Evolutionary conservation across 2,113 vertebrate genomes (phyloP).

Genomic region (Cephalopterus ornatus): DNA sequence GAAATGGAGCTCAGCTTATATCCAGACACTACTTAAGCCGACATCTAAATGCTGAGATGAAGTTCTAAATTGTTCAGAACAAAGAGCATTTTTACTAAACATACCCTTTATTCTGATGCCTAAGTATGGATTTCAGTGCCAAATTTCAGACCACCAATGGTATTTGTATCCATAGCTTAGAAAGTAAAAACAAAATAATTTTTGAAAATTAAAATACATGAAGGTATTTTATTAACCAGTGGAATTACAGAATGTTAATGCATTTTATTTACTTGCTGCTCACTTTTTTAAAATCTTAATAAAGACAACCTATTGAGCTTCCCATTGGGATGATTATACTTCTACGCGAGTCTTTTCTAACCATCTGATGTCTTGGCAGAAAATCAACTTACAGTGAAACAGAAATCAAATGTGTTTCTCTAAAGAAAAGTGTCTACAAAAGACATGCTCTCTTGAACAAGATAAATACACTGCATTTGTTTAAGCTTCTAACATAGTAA

Average conservation of each 20-base stretch:
- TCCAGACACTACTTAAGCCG: background rate
- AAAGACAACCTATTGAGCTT: conserved; percentile 28
- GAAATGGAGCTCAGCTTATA: background rate
- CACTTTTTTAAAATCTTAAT: background rate
- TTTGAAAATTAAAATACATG: background rate
- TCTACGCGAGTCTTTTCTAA: conserved; percentile 28
- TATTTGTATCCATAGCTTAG: background rate
- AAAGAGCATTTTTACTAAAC: background rate
- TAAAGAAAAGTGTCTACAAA: background rate
- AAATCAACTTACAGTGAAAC: background rate
- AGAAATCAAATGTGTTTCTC: background rate
- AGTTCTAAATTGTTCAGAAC: background rate
- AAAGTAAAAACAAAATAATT: background rate
- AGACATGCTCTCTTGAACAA: background rate
- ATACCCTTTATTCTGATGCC: background rate
- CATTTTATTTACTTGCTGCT: conserved; percentile 10
- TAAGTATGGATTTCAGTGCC: background rate
- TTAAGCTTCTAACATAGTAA: background rate
- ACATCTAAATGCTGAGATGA: background rate
- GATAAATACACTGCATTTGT: background rate
- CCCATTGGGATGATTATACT: conserved; percentile 19
- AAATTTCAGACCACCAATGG: background rate
- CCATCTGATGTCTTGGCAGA: conserved; percentile 24
- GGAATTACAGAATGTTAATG: background rate
- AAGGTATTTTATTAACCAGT: background rate